Base-by-base conservation (phyloP, 2,888 invertebrate genomes). In the Cheilosia soror region DNA sequence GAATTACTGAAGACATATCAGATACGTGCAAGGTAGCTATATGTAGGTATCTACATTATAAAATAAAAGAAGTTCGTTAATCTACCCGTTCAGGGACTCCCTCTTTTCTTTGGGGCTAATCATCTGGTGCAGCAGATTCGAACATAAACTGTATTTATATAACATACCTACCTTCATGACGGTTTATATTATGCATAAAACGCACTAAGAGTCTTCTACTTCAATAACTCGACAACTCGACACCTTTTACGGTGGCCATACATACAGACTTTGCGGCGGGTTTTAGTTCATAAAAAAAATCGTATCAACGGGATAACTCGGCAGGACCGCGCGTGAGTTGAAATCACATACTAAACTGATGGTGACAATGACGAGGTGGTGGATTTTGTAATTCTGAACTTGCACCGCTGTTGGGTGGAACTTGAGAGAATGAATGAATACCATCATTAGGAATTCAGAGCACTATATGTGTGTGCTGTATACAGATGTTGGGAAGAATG, bases 381-480 rank as follows among this genome's bases (percentile, higher is more conserved):
- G 31, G 42, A 62, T 72, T 75, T 75, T 75, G 47, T 75, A 55
- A 75, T 57, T 75, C 65, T 29, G 55, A 57, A 47, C 73, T 75
- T 55, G 65, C 73, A 63, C 37, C 27, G 15, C 33, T 73, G 55
- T 63, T 55, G 55, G 44, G 31, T 33, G 33, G 33, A 2, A 9
- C 3, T 9, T 37, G 11, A 9, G 33, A n/a, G 47, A 63, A 55
- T 55, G 55, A 73, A 73, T 73, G 63, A 73, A 73, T 57, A 47
- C 63, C 65, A 40, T 75, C 65, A 75, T 75, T 75, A 75, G 63
- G 55, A 65, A 75, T 65, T 75, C 73, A 75, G 73, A 20, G 47
- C 55, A 44, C 47, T 47, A 75, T 65, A 55, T 65, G 20, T 65
- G 20, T 65, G 29, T 55, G 47, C 37, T 33, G 63, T 73, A 73